Evolutionary conservation across 2,113 vertebrate species (phyloP).

Genomic region (Rousettus leschenaultii): DNA sequence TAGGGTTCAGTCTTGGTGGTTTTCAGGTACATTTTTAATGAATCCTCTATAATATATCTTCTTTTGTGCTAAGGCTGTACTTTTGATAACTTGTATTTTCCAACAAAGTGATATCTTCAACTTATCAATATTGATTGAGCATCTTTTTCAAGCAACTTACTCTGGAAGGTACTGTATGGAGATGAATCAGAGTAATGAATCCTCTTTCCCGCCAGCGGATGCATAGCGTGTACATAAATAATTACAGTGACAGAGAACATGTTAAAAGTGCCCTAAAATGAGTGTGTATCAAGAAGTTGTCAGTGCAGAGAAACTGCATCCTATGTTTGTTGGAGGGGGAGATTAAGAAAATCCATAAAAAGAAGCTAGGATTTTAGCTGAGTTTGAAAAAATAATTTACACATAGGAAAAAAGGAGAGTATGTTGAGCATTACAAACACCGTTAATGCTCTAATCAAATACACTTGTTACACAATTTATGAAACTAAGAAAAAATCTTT

Average conservation of each 20-base stretch:
- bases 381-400: background rate
- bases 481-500: background rate
- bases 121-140: background rate
- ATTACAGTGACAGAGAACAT: background rate
- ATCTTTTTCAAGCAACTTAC: background rate
- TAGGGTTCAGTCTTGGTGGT: background rate
- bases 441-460: background rate
- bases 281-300: background rate
- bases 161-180: background rate
- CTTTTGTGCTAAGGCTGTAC: background rate
- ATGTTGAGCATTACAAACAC: background rate
- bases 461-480: background rate
- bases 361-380: background rate
- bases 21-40: background rate
- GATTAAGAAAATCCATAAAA: background rate
- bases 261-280: background rate
- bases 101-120: background rate
- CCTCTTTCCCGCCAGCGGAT: background rate
- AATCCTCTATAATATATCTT: background rate
- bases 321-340: background rate
- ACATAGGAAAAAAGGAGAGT: background rate
- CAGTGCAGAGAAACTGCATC: background rate
- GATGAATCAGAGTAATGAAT: background rate
- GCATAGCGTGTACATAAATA: background rate
- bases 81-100: background rate